Base-by-base conservation (phyloP, 2,797 vertebrate species). In the Pipistrellus pygmaeus region DNA sequence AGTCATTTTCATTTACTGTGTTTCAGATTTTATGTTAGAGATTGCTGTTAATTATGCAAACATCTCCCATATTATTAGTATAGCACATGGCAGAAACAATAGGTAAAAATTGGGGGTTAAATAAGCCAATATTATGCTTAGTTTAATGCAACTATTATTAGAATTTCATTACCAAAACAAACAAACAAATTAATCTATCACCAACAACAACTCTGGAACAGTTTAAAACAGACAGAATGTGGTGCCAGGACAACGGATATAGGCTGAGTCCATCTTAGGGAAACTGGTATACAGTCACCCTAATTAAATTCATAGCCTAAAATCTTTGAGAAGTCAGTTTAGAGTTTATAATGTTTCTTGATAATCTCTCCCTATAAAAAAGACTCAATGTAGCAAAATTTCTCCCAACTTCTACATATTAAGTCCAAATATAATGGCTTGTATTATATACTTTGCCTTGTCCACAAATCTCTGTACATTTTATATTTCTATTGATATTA, bases 401-500 rank as follows among this genome's bases (percentile, higher is more conserved):
- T 90, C 89, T 20, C 27, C 71, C 69, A 90, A 27, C 72, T 96
- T 78, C 75, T 92, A 41, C 8, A 95, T 94, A 95, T 96, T 86
- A 96, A 96, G 94, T 97, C 82, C 69, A 96, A 94, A 97, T 88
- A 32, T 96, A 46, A 64, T 85, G 77, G 6, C 15, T 35, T 64
- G 93, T 95, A 38, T 57, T 81, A 78, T 77, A 57, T 93, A 46
- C 90, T 96, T 96, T 97, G 46, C 80, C 48, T 97, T 97, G 64
- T 21, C 44, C 75, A 96, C 93, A 97, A 86, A 97, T 96, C 95
- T 97, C 88, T 78, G 97, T 96, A 80, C 0, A 51, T 95, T 96
- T 96, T n/a, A 96, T 94, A 76, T 97, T 97, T 87, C 30, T 93
- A 68, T 83, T 96, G 32, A 44, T 95, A 66, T 95, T 97, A 60